These are phyloP conservation scores for Hermodice carunculata DNA, from an alignment of 2,888 invertebrate species.

Conservation along the genomic window DNA sequence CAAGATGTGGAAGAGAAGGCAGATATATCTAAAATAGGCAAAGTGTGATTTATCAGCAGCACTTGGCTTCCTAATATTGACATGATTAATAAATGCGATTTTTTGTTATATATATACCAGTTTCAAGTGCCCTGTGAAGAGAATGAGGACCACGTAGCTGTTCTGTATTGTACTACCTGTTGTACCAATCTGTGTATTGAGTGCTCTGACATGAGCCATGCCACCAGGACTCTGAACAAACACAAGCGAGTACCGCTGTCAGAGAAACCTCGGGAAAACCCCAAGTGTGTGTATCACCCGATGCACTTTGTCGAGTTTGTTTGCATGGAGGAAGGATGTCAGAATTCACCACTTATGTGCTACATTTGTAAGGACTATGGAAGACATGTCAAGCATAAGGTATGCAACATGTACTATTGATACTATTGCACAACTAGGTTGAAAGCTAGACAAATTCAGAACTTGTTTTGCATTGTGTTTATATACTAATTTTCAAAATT, in stretches of 20 bases:
- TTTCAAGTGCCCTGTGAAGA: constrained; percentile 74
- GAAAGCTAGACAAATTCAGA: too few species aligned
- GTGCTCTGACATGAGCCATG: constrained; percentile 73
- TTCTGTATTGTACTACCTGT: constrained; percentile 74
- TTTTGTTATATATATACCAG: too few species aligned
- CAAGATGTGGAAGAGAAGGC: too few species aligned
- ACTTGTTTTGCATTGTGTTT: too few species aligned
- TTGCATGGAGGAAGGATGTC: constrained; percentile 74
- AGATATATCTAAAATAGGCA: too few species aligned
- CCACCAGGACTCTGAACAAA: constrained; percentile 72
- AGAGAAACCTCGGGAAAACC: constrained; percentile 74
- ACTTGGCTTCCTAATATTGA: too few species aligned
- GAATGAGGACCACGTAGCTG: constrained; percentile 73
- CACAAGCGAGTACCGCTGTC: constrained; percentile 74
- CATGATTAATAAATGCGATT: too few species aligned
- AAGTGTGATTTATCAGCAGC: too few species aligned
- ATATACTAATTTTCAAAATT: too few species aligned
- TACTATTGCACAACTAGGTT: too few species aligned
- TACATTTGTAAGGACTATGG: constrained; percentile 76
- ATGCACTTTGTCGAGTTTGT: constrained; percentile 74
- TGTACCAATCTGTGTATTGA: constrained; percentile 73
- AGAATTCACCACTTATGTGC: constrained; percentile 73
- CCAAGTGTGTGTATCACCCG: constrained; percentile 73
- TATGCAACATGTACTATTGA: constrained; percentile 39
- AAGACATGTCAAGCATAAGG: constrained; percentile 73